Percentiles rank a stretch among this genome's conserved stretches.
Evolutionary conservation across 2,797 vertebrate genomes (phyloP).

Genomic region (Sebastes trivittatus): DNA sequence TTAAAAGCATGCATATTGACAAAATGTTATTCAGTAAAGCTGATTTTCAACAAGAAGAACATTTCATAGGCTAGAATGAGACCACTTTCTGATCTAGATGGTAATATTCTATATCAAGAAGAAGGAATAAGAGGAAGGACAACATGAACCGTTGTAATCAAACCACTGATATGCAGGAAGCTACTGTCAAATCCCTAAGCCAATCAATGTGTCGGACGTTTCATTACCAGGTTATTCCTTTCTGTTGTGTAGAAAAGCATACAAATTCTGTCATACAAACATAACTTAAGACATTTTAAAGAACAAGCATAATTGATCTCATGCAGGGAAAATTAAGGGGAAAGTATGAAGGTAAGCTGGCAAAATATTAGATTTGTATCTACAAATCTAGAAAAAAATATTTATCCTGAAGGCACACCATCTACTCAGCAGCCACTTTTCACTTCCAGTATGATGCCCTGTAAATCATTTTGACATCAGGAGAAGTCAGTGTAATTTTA

Average conservation of each 20-base stretch:
- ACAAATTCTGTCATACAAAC: not conserved
- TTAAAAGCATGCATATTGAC: not conserved
- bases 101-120: not conserved
- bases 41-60: not conserved
- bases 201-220: not conserved
- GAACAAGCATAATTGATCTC: not conserved
- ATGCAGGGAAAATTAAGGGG: not conserved
- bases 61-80: not conserved
- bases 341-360: not conserved
- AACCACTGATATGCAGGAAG: not conserved
- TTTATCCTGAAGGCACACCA: not conserved
- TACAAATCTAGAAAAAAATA: not conserved
- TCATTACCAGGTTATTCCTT: not conserved
- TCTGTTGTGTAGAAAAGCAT: not conserved
- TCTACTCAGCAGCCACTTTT: not conserved
- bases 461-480: no score
- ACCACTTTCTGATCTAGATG: not conserved
- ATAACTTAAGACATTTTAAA: not conserved
- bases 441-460: no score
- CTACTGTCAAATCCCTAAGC: not conserved
- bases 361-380: not conserved
- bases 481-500: no score
- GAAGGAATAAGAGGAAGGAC: not conserved
- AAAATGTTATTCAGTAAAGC: not conserved
- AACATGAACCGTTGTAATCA: rapidly evolving